These are phyloP conservation scores for Drosophila bocqueti DNA, from an alignment of 1,140 invertebrate genomes.

Conservation along the genomic window DNA sequence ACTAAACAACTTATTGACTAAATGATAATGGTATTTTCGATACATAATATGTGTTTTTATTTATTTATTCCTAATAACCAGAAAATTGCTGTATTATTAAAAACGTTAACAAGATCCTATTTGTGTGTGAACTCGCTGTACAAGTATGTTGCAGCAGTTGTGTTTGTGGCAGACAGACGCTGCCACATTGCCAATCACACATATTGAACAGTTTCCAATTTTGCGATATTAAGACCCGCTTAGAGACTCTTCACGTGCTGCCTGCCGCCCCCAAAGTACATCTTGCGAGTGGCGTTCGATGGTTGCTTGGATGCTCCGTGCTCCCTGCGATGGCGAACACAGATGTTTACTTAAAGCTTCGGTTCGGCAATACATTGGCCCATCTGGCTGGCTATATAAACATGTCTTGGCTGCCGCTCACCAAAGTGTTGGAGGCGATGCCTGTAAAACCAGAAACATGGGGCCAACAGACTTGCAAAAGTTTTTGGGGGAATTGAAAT, in stretches of 20 bases:
- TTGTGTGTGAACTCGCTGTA: not conserved
- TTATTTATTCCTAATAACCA: too few species aligned
- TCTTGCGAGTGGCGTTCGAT: conserved; percentile 5
- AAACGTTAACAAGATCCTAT: not conserved
- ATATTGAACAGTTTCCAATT: conserved; percentile 49
- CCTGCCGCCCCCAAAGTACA: not conserved
- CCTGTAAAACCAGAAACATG: conserved; percentile 70
- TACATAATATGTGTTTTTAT: too few species aligned
- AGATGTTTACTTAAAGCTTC: conserved; percentile 59
- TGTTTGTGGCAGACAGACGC: conserved; percentile 7
- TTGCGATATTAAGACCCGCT: conserved; percentile 49
- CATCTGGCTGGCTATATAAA: conserved; percentile 58
- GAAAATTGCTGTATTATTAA: not conserved
- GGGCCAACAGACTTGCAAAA: conserved; percentile 70
- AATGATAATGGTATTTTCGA: too few species aligned
- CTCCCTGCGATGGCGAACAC: conserved; percentile 33
- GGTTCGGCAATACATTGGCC: conserved; percentile 55
- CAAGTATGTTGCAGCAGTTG: not conserved
- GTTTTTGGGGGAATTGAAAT: conserved; percentile 78
- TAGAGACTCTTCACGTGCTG: conserved; percentile 32
- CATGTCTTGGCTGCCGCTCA: conserved; percentile 45
- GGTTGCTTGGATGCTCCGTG: not conserved
- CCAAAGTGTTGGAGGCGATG: conserved; percentile 50
- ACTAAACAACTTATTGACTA: too few species aligned
- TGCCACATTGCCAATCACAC: conserved; percentile 46